Conservation (phyloP, 64 coral and sea anemone genomes). For the Acropora yongei region DNA sequence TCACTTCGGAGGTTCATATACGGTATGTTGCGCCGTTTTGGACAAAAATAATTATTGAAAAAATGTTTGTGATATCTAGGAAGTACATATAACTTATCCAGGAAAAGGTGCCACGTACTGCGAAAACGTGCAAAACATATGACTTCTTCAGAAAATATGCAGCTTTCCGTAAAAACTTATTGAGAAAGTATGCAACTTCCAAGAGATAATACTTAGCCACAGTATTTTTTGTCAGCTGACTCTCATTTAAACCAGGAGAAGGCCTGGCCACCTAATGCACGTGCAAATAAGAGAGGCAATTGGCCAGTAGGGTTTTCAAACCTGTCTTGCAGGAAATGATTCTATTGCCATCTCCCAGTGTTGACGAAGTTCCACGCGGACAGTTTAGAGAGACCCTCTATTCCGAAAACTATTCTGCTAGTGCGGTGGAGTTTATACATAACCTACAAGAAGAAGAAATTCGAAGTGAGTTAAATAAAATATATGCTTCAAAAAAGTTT, state of each 20-base stretch:
- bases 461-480: conserved; percentile 3
- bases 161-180: conserved; percentile 35
- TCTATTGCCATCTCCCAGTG: conserved; percentile 40
- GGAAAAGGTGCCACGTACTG: too few relatives aligned
- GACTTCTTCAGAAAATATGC: conserved; percentile 49
- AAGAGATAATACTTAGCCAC: conserved; percentile 23
- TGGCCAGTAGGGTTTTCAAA: neutral
- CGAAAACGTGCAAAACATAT: neutral
- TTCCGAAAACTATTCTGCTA: conserved; percentile 39
- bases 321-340: conserved; percentile 60
- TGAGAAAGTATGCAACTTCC: conserved; percentile 41
- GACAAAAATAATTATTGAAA: too few relatives aligned
- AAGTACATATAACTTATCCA: too few relatives aligned
- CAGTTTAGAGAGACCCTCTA: conserved; percentile 41
- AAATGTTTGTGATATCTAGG: too few relatives aligned
- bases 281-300: conserved; percentile 10
- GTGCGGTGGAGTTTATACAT: conserved; percentile 33
- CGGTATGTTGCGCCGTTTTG: too few relatives aligned
- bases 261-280: neutral
- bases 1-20: too few relatives aligned
- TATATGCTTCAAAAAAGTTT: neutral
- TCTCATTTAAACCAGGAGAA: neutral
- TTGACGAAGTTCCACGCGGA: conserved; percentile 62
- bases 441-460: conserved; percentile 61
- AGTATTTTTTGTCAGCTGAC: conserved; percentile 1